Conservation (phyloP, 2,797 vertebrate species). For the Cossypha dichroa region DNA sequence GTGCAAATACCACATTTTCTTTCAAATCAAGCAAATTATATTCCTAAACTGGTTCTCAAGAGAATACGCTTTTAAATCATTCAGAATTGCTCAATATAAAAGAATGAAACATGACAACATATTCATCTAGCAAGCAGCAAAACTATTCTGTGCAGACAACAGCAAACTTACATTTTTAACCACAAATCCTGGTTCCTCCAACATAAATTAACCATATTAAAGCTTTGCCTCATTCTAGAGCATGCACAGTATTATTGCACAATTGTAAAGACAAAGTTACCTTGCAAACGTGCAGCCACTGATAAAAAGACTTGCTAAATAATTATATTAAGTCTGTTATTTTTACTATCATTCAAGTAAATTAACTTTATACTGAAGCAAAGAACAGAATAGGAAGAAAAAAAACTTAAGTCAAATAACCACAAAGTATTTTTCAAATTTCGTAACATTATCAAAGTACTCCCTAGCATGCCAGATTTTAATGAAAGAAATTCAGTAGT, state of each 20-base stretch:
- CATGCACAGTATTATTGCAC: neutral
- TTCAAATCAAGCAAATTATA: neutral
- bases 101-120: neutral
- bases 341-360: neutral
- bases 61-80: neutral
- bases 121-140: neutral
- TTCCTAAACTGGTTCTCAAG: neutral
- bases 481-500: neutral
- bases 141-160: neutral
- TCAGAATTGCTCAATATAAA: neutral
- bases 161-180: neutral
- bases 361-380: neutral
- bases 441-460: neutral
- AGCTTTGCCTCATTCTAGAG: neutral
- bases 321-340: neutral
- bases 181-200: neutral
- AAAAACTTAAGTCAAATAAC: neutral
- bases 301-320: neutral
- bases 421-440: neutral
- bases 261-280: neutral
- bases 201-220: neutral
- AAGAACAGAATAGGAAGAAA: neutral
- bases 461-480: neutral
- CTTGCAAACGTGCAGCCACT: neutral
- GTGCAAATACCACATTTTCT: neutral